phyloP scores from a whole-genome alignment of 2,888 invertebrate genomes.

The Stratiomys singularior region DNA sequence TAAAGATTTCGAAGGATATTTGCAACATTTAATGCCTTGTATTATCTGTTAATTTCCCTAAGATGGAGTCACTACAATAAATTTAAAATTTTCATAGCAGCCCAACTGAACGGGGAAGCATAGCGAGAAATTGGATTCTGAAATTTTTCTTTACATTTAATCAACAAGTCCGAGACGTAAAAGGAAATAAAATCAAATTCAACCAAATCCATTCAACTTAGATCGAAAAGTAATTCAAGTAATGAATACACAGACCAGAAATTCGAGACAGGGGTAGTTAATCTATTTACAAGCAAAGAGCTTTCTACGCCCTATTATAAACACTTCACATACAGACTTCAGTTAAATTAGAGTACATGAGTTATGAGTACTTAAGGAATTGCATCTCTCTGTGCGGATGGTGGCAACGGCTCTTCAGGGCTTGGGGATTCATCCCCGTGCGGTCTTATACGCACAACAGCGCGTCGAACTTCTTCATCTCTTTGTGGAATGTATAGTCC shows the following conservation, averaged over 20 bases:
- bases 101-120: too few relatives aligned
- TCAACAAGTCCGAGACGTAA: too few relatives aligned
- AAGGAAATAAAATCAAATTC: background rate
- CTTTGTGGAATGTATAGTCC: slow-evolving; percentile 65
- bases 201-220: background rate
- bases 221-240: background rate
- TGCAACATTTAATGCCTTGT: too few relatives aligned
- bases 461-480: slow-evolving; percentile 69
- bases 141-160: background rate
- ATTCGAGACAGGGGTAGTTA: background rate
- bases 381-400: slow-evolving; percentile 57
- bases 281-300: slow-evolving; percentile 24
- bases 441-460: slow-evolving; percentile 74
- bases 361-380: slow-evolving; percentile 65
- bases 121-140: too few relatives aligned
- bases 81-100: too few relatives aligned
- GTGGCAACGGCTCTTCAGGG: slow-evolving; percentile 75
- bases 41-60: too few relatives aligned
- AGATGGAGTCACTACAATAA: too few relatives aligned
- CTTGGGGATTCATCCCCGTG: slow-evolving; percentile 75
- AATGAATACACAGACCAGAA: background rate
- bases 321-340: slow-evolving; percentile 5
- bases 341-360: background rate
- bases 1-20: too few relatives aligned
- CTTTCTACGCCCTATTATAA: background rate